Evolutionary conservation across 2,113 vertebrate genomes (phyloP), one percentile per base, ranked within the genome.

Genomic region (Tylochromis polylepis): DNA sequence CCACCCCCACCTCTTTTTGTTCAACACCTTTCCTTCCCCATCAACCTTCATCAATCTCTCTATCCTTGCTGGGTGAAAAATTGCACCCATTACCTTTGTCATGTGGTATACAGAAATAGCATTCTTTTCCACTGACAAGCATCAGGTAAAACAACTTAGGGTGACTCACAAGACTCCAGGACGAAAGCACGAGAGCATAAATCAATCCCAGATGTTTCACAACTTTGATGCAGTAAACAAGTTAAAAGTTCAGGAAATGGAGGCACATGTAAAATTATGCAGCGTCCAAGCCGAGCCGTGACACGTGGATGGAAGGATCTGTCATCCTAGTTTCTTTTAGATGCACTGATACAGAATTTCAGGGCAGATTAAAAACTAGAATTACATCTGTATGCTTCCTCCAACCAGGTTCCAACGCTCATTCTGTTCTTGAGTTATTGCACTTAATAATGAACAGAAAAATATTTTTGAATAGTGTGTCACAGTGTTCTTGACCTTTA

Each of bases 11-110:
- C 83, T 89, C 89, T 93, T 94, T 75, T 91, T 92, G 91, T 93
- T 89, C 87, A 94, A 89, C 93, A 94, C 91, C 93, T 92, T 93
- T 94, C 91, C 91, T 87, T 93, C 86, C 82, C 84, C 82, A 89
- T 94, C 94, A 91, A 46, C 90, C 78, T 46, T 89, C 86, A 94
- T 94, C 93, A 93, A 92, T 94, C 58, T 94, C 88, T 88, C 88
- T 77, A 89, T 90, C 80, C 90, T 90, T 79, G 91, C 93, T 75
- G 85, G 83, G 88, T 93, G 91, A 94, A 90, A 92, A 91, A 94
- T 94, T 85, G 91, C 78, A 58, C 59, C 90, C 93, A 95, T 95
- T 95, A 93, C 91, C n/a, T 91, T 90, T 91, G 91, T 89, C 93
- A 91, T 89, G 90, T 86, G 86, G 85, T 88, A 65, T 88, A 91